phyloP scores from a whole-genome alignment of 2,797 vertebrate species.

The Xiphorhynchus erythropygius region DNA sequence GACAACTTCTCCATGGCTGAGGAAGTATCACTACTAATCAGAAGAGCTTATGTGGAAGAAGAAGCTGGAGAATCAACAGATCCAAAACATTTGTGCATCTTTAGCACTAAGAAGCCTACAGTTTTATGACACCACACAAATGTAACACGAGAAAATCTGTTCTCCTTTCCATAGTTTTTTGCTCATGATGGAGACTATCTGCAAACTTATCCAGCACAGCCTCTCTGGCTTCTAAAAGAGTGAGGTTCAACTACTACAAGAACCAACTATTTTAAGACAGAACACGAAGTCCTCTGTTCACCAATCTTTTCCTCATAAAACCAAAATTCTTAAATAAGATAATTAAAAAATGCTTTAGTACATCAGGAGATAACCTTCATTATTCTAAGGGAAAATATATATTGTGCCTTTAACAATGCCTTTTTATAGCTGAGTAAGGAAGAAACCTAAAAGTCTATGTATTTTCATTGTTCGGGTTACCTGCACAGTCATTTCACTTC shows the following conservation, averaged over 20 bases:
- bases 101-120: neutral
- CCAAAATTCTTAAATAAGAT: neutral
- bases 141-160: neutral
- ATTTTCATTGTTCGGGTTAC: neutral
- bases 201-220: neutral
- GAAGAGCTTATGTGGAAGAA: neutral
- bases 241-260: neutral
- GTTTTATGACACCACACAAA: neutral
- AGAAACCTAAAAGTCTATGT: neutral
- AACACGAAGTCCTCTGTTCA: neutral
- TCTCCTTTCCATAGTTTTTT: neutral
- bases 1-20: neutral
- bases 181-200: neutral
- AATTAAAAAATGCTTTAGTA: neutral
- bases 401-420: neutral
- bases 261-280: neutral
- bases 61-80: neutral
- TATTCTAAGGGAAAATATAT: neutral
- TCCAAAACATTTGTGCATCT: neutral
- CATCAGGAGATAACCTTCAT: neutral
- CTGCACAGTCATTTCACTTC: neutral
- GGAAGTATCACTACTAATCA: neutral
- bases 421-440: neutral
- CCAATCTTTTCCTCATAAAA: neutral
- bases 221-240: neutral